phyloP scores from a whole-genome alignment of 1,140 invertebrate genomes.

The Acyrthosiphon pisum region DNA sequence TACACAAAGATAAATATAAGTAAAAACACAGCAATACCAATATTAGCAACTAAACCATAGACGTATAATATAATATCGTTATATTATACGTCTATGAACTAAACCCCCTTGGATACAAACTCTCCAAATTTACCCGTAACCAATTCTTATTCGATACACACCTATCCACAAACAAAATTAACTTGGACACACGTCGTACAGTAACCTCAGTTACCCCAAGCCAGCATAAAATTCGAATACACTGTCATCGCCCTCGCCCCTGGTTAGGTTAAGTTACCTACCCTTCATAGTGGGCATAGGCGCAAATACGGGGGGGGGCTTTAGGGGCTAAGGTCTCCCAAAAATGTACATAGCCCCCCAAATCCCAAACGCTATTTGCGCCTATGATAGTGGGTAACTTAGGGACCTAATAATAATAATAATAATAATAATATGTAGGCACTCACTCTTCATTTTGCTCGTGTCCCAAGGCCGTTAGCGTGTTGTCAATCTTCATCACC shows the following conservation, averaged over 20 bases:
- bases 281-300: no score
- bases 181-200: background rate
- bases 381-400: background rate
- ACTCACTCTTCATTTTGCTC: background rate
- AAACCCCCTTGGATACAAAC: background rate
- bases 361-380: no score
- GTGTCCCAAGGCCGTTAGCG: background rate
- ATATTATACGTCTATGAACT: no score
- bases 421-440: background rate
- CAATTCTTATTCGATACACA: background rate
- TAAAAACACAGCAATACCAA: background rate
- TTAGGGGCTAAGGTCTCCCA: no score
- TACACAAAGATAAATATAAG: background rate
- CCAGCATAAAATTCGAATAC: background rate
- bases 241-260: background rate
- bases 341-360: no score
- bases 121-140: background rate
- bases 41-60: background rate
- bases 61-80: no score
- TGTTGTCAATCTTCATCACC: conserved; percentile 15
- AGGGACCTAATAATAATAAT: background rate
- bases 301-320: no score
- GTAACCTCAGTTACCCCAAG: no score
- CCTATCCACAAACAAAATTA: background rate
- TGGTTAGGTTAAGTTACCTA: background rate